These are phyloP conservation scores for Noctua fimbriata DNA, from an alignment of 2,888 invertebrate genomes.

Conservation along the genomic window DNA sequence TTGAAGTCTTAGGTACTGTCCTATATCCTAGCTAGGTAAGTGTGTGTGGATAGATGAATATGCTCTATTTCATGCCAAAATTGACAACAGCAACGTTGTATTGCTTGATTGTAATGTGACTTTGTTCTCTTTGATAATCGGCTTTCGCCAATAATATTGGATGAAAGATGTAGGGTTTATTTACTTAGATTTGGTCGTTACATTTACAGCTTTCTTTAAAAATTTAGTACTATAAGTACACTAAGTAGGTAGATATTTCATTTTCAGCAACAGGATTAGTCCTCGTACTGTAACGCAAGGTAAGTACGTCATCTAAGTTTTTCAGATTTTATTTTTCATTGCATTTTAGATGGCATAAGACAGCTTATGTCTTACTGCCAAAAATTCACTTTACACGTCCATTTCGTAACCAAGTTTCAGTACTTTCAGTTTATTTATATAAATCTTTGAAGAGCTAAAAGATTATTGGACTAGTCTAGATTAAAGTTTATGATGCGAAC, in stretches of 20 bases:
- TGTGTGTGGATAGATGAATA: not conserved
- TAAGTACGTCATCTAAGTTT: not conserved
- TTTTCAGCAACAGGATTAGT: not conserved
- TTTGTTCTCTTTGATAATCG: not conserved
- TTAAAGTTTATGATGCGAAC: constrained; percentile 56
- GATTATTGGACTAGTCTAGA: constrained; percentile 41
- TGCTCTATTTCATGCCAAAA: not conserved
- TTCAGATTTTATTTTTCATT: constrained; percentile 2
- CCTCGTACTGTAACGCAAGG: not conserved
- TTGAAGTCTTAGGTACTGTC: not conserved
- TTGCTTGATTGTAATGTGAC: not conserved
- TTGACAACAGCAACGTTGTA: no score
- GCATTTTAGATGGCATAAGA: not conserved
- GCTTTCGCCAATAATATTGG: not conserved
- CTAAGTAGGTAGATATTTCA: not conserved
- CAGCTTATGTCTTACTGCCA: constrained; percentile 15
- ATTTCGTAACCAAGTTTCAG: constrained; percentile 20
- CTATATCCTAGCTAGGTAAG: not conserved
- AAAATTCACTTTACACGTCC: constrained; percentile 28
- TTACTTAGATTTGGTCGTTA: not conserved
- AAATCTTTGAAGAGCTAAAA: constrained; percentile 27
- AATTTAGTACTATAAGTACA: not conserved
- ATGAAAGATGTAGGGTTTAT: not conserved
- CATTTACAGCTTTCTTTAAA: not conserved
- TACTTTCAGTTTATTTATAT: constrained; percentile 30